These are phyloP conservation scores for Heloderma charlesbogerti DNA, from an alignment of 2,113 vertebrate species.

Conservation along the genomic window DNA sequence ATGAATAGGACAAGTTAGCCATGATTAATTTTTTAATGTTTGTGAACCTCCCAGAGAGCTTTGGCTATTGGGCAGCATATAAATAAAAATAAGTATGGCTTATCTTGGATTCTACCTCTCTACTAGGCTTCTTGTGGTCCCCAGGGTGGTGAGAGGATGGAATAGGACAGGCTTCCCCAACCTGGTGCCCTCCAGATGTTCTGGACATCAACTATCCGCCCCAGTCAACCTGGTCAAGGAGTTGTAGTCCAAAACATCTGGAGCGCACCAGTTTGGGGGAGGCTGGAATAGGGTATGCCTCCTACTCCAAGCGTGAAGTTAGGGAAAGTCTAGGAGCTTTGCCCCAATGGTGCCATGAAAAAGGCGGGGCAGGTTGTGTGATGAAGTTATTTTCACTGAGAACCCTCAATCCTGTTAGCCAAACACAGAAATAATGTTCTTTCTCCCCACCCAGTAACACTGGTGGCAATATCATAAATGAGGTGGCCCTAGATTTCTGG, in stretches of 20 bases:
- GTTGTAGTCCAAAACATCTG: too few relatives aligned
- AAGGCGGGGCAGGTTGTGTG: background rate
- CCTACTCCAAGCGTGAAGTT: background rate
- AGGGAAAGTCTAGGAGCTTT: background rate
- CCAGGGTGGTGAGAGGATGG: background rate
- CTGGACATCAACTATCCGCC: too few relatives aligned
- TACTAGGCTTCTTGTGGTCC: background rate
- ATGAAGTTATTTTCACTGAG: background rate
- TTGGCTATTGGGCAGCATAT: too few relatives aligned
- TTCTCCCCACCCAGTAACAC: slow-evolving; percentile 83
- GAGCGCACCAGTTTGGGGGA: background rate
- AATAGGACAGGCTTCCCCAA: too few relatives aligned
- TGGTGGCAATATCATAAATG: slow-evolving; percentile 87
- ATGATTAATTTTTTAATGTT: too few relatives aligned
- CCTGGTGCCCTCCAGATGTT: too few relatives aligned
- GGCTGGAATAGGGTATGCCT: background rate
- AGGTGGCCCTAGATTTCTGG: slow-evolving; percentile 89
- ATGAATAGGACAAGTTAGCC: too few relatives aligned
- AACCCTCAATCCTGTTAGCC: background rate
- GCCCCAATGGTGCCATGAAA: background rate
- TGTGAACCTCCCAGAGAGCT: too few relatives aligned
- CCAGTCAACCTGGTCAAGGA: too few relatives aligned
- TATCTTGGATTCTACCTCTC: background rate
- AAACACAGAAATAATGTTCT: background rate
- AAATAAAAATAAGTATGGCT: too few relatives aligned